Percentiles rank a stretch among this genome's conserved stretches.
phyloP scores from a whole-genome alignment of 2,113 vertebrate species.

The Tamias sibiricus region DNA sequence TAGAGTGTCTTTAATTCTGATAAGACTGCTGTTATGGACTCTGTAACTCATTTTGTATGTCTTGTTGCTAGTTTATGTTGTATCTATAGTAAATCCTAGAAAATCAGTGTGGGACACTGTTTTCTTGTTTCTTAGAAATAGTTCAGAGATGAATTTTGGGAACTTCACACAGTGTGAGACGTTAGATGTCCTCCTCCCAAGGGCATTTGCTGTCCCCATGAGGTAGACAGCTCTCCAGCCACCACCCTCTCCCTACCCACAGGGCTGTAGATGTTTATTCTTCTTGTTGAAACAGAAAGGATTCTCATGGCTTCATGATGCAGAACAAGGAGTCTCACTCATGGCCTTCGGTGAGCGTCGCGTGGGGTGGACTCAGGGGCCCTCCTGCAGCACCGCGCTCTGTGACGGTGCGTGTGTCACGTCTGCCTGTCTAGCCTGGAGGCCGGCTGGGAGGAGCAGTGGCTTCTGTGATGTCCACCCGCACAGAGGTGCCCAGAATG shows the following conservation, averaged over 20 bases:
- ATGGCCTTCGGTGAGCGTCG: rapidly evolving
- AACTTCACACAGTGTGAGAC: neutral
- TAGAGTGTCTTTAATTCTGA: neutral
- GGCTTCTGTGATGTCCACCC: neutral
- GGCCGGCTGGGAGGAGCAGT: neutral
- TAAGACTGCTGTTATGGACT: neutral
- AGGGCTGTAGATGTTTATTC: neutral
- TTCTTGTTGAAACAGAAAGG: neutral
- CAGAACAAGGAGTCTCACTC: neutral
- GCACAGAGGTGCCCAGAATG: too few relatives aligned
- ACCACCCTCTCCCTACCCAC: too few relatives aligned
- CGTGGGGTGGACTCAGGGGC: rapidly evolving
- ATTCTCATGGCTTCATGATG: neutral
- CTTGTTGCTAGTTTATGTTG: neutral
- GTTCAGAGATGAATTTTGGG: neutral
- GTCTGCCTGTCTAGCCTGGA: neutral
- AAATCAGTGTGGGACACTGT: neutral
- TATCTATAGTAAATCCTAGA: neutral
- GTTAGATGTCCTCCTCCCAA: rapidly evolving
- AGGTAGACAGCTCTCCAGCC: rapidly evolving
- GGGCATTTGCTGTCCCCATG: rapidly evolving
- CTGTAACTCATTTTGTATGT: neutral
- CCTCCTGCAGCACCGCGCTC: neutral
- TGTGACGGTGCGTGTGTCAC: neutral
- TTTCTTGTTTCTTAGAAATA: neutral